phyloP scores from a whole-genome alignment of 2,113 vertebrate species.

The Chaenocephalus aceratus region DNA sequence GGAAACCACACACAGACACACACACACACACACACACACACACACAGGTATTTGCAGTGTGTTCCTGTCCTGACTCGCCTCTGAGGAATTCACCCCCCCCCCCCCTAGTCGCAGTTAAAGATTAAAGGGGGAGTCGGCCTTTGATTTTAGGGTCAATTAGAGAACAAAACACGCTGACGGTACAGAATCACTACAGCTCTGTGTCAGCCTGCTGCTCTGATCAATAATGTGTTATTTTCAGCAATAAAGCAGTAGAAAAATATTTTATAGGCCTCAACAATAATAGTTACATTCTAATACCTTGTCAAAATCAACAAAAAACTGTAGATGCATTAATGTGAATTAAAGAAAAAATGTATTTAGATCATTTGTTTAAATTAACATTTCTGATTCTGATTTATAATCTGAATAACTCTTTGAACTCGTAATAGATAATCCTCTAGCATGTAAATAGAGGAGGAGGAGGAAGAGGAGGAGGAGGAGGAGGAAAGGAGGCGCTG shows the following conservation, averaged over 20 bases:
- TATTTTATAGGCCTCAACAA: too few relatives aligned
- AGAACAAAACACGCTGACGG: constrained; percentile 15
- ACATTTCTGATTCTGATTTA: too few relatives aligned
- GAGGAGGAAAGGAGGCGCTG: constrained; percentile 50
- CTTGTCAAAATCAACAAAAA: too few relatives aligned
- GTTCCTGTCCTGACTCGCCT: constrained; percentile 65
- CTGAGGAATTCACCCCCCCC: constrained; percentile 55
- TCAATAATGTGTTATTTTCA: background rate
- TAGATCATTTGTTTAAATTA: too few relatives aligned
- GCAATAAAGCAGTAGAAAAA: background rate
- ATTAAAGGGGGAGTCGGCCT: constrained; percentile 49
- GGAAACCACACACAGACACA: constrained; percentile 32
- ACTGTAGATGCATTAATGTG: too few relatives aligned
- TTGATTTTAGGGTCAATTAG: background rate
- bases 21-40: constrained; percentile 12
- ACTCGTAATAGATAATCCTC: too few relatives aligned
- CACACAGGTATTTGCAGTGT: constrained; percentile 34
- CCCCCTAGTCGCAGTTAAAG: constrained; percentile 3
- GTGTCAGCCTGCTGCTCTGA: background rate
- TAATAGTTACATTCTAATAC: too few relatives aligned
- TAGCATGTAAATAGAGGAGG: constrained; percentile 5
- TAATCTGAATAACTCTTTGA: too few relatives aligned
- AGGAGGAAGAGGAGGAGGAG: constrained; percentile 13
- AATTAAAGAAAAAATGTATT: too few relatives aligned
- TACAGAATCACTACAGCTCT: background rate